These are phyloP conservation scores for Enteromius thamalakanensis DNA, from an alignment of 2,797 vertebrate genomes.

Conservation along the genomic window DNA sequence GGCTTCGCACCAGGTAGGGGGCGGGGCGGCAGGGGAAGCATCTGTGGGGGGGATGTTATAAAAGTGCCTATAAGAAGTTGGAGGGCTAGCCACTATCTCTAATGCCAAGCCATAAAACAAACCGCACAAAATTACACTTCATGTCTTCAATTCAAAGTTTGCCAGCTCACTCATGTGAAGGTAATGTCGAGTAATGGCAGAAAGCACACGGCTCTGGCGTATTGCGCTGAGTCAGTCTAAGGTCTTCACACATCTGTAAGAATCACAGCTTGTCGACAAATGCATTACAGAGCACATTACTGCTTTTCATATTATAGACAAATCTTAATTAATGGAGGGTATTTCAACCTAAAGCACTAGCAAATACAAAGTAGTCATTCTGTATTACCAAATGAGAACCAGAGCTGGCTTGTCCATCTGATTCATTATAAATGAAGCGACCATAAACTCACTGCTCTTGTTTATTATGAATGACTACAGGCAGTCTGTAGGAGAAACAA, in stretches of 20 bases:
- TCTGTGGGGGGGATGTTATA: not conserved
- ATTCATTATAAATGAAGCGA: slow-evolving; percentile 34
- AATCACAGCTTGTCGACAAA: not conserved
- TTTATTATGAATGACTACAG: slow-evolving; percentile 34
- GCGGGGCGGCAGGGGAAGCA: not conserved
- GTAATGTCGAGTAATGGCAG: slow-evolving; percentile 30
- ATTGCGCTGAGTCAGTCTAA: slow-evolving; percentile 1
- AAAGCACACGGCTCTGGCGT: not conserved
- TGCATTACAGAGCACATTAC: not conserved
- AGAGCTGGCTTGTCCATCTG: slow-evolving; percentile 5
- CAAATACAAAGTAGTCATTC: not conserved
- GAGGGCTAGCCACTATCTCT: slow-evolving; percentile 3
- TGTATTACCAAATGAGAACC: not conserved
- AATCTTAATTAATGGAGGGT: not conserved
- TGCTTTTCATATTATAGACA: not conserved
- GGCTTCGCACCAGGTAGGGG: slow-evolving; percentile 19
- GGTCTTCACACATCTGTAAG: not conserved
- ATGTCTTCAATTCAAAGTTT: slow-evolving; percentile 5
- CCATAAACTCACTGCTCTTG: not conserved
- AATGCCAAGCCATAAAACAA: slow-evolving; percentile 35
- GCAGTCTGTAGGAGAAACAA: not conserved
- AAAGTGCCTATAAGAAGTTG: not conserved
- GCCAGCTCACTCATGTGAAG: slow-evolving; percentile 26
- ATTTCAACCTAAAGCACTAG: not conserved
- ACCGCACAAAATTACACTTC: not conserved